Evolutionary conservation across 2,888 invertebrate species (phyloP), one percentile per base, ranked within the genome.

Genomic region (Phyto melanocephala): DNA sequence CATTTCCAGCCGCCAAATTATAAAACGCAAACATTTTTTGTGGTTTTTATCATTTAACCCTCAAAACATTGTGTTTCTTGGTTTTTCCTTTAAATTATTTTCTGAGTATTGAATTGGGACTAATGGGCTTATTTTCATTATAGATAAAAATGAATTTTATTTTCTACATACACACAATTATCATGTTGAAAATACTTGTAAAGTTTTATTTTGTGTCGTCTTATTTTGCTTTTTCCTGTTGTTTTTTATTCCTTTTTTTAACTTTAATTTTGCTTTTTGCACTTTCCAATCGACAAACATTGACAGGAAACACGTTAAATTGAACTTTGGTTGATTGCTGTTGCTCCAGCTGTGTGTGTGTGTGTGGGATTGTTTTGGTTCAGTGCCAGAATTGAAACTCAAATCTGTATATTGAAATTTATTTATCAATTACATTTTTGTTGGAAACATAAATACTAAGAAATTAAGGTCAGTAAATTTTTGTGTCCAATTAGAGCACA

Each of bases 241-340:
- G 4, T 35, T 70, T 20, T 42, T 24, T 37, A n/a, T 7, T 35
- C 1, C 37, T 8, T 13, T 50, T 24, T 47, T 42, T 28, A 15
- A 3, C 62, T 42, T 5, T 13, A 33, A 3, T 56, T 33, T 47
- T 33, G 56, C 45, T 22, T 67, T 67, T 56, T 47, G 56, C 24
- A 47, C 45, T 65, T 65, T 24, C 22, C 22, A 47, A 65, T 56
- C 54, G 54, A 65, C 63, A 75, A 75, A 65, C 54, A 75, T 58
- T 65, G 75, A 75, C 65, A 75, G 56, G 65, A 75, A 75, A 67
- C 75, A 75, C 47, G 65, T 67, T 75, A 58, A 65, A 58, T 75
- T 67, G 47, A 47, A 67, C 63, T 28, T 56, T 56, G 54, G 22
- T 60, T 72, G 50, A 47, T 50, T 60, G 60, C 50, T 28, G 28